Evolutionary conservation across 2,797 vertebrate species (phyloP).

Genomic region (Anniella stebbinsi): DNA sequence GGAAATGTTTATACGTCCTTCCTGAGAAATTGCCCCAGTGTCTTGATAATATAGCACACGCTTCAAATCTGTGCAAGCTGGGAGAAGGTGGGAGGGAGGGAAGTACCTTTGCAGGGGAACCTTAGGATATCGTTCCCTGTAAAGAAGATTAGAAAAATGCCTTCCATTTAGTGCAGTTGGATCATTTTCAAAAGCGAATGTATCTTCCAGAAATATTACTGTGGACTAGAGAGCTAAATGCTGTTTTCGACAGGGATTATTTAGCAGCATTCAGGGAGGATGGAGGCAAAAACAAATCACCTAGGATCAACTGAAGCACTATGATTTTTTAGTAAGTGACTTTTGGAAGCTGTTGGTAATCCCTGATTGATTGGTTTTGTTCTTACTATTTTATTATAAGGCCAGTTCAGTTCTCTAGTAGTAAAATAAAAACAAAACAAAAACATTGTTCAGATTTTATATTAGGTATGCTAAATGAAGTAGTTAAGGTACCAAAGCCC

Average conservation of each 20-base stretch:
- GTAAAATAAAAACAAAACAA: background rate
- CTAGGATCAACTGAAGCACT: conserved; percentile 9
- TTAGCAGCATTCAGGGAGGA: conserved; percentile 16
- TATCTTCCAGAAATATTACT: conserved; percentile 33
- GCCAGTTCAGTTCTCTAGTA: background rate
- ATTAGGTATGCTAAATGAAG: background rate
- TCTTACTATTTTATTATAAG: conserved; percentile 10
- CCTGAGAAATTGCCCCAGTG: conserved; percentile 34
- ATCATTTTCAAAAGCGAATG: conserved; percentile 45
- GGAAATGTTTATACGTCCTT: conserved; percentile 32
- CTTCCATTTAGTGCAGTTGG: conserved; percentile 29
- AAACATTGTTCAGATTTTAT: background rate
- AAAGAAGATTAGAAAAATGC: conserved; percentile 40
- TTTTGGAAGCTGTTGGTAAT: conserved; percentile 25
- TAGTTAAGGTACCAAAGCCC: background rate
- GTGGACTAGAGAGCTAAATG: conserved; percentile 25
- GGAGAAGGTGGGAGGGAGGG: conserved; percentile 18
- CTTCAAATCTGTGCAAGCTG: conserved; percentile 19
- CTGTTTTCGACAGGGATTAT: background rate
- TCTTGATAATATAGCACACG: conserved; percentile 37
- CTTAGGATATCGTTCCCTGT: conserved; percentile 42
- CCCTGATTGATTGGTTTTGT: background rate
- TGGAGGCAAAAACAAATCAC: background rate
- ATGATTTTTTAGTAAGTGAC: conserved; percentile 37
- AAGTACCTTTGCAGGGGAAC: conserved; percentile 35